A percentile compares a stretch with the other conserved stretches of the same genome.
These are phyloP conservation scores for Menura novaehollandiae DNA, from an alignment of 2,113 vertebrate genomes.

Conservation along the genomic window DNA sequence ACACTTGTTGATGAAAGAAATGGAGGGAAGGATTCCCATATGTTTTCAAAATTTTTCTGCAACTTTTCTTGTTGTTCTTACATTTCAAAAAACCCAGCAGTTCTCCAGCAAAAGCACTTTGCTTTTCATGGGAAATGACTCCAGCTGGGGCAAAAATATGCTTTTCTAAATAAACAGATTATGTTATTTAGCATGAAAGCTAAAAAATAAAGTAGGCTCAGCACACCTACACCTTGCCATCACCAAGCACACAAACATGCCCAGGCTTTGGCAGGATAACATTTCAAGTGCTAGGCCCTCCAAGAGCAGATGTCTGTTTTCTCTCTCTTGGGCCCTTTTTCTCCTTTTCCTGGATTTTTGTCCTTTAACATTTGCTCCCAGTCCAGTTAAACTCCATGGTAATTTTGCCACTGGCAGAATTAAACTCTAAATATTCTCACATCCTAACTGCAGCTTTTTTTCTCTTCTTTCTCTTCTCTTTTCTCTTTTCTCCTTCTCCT, in stretches of 20 bases:
- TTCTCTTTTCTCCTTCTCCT: no score
- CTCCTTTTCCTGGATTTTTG: not conserved
- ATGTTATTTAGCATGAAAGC: slow-evolving; percentile 50
- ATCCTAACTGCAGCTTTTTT: not conserved
- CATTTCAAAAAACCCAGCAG: slow-evolving; percentile 65
- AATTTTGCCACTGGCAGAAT: not conserved
- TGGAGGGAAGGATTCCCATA: not conserved
- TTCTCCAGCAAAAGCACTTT: slow-evolving; percentile 1
- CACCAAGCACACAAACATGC: not conserved
- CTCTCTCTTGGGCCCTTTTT: not conserved
- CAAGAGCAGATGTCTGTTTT: not conserved
- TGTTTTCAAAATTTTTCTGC: slow-evolving; percentile 50
- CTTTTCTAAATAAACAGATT: slow-evolving; percentile 61
- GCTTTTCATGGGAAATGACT: slow-evolving; percentile 64
- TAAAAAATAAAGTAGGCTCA: not conserved
- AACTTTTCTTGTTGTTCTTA: slow-evolving; percentile 41
- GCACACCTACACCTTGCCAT: not conserved
- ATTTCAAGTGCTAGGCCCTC: not conserved
- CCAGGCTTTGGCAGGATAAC: not conserved
- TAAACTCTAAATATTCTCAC: not conserved
- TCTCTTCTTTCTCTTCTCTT: no score
- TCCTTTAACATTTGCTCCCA: not conserved
- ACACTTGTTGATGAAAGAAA: slow-evolving; percentile 4
- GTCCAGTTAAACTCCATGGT: not conserved
- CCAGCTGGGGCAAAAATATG: slow-evolving; percentile 46